Evolutionary conservation across 1,140 invertebrate genomes (phyloP).

Genomic region (Bradynema listronoti): DNA sequence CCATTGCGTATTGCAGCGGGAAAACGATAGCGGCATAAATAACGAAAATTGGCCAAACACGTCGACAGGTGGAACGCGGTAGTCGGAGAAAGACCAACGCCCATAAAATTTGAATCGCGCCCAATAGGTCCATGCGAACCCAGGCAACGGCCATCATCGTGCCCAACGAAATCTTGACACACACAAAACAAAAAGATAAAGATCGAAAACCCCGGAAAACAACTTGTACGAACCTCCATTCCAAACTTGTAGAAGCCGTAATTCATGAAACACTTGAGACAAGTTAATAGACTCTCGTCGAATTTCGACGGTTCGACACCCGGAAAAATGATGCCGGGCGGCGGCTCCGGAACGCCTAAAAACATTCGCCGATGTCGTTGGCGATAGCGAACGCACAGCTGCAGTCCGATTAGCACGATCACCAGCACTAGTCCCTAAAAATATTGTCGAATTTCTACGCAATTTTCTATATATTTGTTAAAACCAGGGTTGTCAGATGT

Average conservation of each 20-base stretch:
- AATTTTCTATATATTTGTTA: background rate
- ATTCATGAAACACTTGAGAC: conserved; percentile 80
- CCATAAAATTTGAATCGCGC: conserved; percentile 78
- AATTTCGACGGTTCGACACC: conserved; percentile 70
- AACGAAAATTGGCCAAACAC: conserved; percentile 79
- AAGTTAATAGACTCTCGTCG: conserved; percentile 72
- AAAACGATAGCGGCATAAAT: conserved; percentile 72
- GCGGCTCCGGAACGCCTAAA: conserved; percentile 31
- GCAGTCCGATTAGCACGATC: conserved; percentile 42
- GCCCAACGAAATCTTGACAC: conserved; percentile 68
- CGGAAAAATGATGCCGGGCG: conserved; percentile 73
- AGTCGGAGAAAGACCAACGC: conserved; percentile 72
- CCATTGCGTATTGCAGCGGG: conserved; percentile 78
- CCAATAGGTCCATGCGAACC: conserved; percentile 80
- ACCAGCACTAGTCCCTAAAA: conserved; percentile 36
- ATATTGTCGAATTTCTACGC: conserved; percentile 3
- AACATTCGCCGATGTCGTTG: conserved; percentile 35
- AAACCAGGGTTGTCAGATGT: no score
- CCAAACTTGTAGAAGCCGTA: conserved; percentile 92
- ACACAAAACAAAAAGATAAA: background rate
- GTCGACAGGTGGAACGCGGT: conserved; percentile 66
- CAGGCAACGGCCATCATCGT: conserved; percentile 77
- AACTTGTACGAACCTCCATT: conserved; percentile 67
- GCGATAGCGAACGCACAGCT: conserved; percentile 45
- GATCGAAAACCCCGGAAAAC: background rate